Evolutionary conservation across 2,797 vertebrate species (phyloP).

Genomic region (Leuciscus waleckii): DNA sequence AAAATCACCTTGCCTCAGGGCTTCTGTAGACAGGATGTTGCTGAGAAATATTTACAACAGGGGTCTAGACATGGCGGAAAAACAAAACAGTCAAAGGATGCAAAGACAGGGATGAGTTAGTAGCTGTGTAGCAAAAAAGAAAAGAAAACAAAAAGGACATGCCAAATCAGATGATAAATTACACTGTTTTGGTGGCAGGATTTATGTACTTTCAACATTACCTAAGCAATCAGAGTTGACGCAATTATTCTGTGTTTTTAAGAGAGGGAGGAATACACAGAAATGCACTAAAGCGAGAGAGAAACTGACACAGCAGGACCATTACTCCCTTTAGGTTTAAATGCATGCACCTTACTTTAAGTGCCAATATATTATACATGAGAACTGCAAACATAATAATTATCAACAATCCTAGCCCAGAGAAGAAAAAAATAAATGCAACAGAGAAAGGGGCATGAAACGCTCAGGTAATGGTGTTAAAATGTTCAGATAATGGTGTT

Average conservation of each 20-base stretch:
- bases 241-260: conserved; percentile 79
- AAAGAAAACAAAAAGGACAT: conserved; percentile 69
- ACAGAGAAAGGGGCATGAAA: background rate
- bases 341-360: conserved; percentile 79
- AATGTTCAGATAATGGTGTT: too few species aligned
- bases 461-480: background rate
- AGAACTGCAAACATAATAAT: conserved; percentile 78
- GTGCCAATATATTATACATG: conserved; percentile 80
- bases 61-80: conserved; percentile 27
- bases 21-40: background rate
- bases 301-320: conserved; percentile 68
- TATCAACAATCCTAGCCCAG: conserved; percentile 73
- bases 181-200: conserved; percentile 82
- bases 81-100: conserved; percentile 20
- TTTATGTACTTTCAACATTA: conserved; percentile 87
- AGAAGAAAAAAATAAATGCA: background rate
- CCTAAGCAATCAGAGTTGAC: conserved; percentile 82
- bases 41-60: conserved; percentile 23
- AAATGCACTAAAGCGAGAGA: conserved; percentile 42
- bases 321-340: conserved; percentile 75
- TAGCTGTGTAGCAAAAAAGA: conserved; percentile 65
- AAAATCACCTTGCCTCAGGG: background rate
- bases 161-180: conserved; percentile 84
- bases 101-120: conserved; percentile 62
- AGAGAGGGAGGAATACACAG: conserved; percentile 55